Base-by-base conservation (phyloP, 2,113 vertebrate species). In the cat (Felis catus) region DNA sequence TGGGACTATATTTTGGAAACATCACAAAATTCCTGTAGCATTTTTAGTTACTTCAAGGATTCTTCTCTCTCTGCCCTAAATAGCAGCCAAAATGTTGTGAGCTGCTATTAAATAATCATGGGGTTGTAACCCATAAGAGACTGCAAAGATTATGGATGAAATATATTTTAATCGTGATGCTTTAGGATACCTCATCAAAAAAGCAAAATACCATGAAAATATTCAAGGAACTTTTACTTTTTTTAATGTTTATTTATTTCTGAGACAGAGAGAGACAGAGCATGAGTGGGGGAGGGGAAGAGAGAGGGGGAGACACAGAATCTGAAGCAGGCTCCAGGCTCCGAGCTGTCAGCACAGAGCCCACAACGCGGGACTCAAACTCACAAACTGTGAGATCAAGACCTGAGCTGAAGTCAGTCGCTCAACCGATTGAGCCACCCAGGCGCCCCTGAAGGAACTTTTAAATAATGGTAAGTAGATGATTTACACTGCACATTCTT, bases 151-250 rank as follows among this genome's bases (percentile, higher is more conserved):
- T 79, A 81, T 18, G n/a, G 71, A 90, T 95, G 39, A 96, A 97
- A 97, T 79, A 92, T 5, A 36, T 74, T 96, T 94, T 91, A 94
- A 41, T 68, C 33, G 61, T 93, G 41, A 89, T 79, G 53, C 39
- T 91, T 73, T 94, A 31, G 21, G 45, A 93, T 7, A 94, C 53
- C 85, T 94, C n/a, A 87, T 76, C 27, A 94, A 96, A 94, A 58
- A 95, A 93, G 65, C 41, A 96, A 89, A 95, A 93, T 61, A 21
- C 55, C 76, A 94, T 89, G 31, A 95, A 83, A 96, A 95, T 76
- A 63, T 9, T 93, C 55, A 95, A n/a, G 61, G 53, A 94, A 80
- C 23, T 93, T 94, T 89, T 8, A 45, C 45, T 45, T 45, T 45
- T 45, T 45, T 45, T 9, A 45, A 45, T 45, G 45, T 45, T 45